A percentile compares a stretch with the other conserved stretches of the same genome.
Evolutionary conservation across 92 coral and sea anemone genomes (phyloP).

Genomic region (Muricea muricata): DNA sequence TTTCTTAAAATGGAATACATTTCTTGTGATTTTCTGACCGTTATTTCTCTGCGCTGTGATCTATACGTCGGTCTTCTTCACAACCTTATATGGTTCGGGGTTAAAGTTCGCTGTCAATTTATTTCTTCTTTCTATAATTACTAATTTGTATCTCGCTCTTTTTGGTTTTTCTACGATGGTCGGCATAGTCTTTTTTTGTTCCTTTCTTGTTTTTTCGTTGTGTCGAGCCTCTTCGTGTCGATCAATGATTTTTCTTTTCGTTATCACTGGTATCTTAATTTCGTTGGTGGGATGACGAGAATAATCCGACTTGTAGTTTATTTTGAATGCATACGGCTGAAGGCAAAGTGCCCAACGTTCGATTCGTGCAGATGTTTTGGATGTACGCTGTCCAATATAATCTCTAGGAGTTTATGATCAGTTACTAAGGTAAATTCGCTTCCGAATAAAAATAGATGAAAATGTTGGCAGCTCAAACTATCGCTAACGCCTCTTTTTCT

Average conservation of each 20-base stretch:
- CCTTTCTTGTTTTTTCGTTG: no score
- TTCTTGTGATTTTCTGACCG: not conserved
- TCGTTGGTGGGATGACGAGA: slow-evolving; percentile 9
- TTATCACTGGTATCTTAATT: no score
- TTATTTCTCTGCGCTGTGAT: not conserved
- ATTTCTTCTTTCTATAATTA: not conserved
- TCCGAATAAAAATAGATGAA: not conserved
- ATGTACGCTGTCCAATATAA: not conserved
- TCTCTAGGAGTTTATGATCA: not conserved
- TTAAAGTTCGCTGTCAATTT: not conserved
- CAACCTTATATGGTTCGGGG: not conserved
- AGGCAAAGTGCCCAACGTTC: slow-evolving; percentile 8
- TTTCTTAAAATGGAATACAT: not conserved
- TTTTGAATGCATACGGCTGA: not conserved
- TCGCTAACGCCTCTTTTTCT: no score
- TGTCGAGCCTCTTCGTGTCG: no score
- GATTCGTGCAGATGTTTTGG: slow-evolving; percentile 2
- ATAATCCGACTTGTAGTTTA: not conserved
- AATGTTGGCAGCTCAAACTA: not conserved
- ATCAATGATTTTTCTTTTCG: no score
- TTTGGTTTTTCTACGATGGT: no score
- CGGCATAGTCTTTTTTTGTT: no score
- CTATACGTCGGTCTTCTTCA: not conserved
- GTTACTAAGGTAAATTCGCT: not conserved
- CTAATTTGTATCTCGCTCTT: not conserved